Percentiles rank a stretch among this genome's conserved stretches.
Evolutionary conservation across 2,797 vertebrate species (phyloP).

Genomic region (Pseudochirops corinnae): DNA sequence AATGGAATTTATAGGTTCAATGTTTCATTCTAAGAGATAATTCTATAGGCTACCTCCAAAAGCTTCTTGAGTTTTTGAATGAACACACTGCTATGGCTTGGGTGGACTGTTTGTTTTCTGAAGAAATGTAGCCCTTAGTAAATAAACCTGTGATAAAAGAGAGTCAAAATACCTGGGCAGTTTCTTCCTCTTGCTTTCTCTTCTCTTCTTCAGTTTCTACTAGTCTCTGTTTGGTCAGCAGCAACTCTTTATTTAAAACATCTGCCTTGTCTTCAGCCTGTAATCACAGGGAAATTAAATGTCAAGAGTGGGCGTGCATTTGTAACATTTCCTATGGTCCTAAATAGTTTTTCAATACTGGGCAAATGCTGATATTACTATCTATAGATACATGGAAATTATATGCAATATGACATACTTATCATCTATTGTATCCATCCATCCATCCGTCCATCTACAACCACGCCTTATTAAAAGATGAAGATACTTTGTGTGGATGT

Average conservation of each 20-base stretch:
- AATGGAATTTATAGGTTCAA: neutral
- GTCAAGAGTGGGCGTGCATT: fast-evolving
- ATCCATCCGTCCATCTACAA: neutral
- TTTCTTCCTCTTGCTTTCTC: slow-evolving; percentile 96
- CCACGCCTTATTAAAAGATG: neutral
- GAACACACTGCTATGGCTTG: neutral
- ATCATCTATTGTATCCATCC: neutral
- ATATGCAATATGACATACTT: neutral
- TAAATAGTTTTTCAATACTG: neutral
- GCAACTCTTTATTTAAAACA: slow-evolving; percentile 97
- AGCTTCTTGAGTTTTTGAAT: too few relatives aligned
- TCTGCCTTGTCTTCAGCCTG: slow-evolving; percentile 99
- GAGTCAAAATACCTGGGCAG: slow-evolving; percentile 90
- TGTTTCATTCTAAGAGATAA: neutral
- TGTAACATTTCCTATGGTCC: neutral
- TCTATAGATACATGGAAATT: neutral
- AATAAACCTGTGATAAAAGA: neutral
- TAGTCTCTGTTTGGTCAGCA: slow-evolving; percentile 95
- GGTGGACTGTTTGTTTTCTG: neutral
- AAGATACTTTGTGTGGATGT: neutral
- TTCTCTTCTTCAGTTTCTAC: slow-evolving; percentile 98
- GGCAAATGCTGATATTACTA: neutral
- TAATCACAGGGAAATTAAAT: neutral
- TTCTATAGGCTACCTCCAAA: neutral
- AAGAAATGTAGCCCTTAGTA: too few relatives aligned